A percentile compares a stretch with the other conserved stretches of the same genome.
Conservation (phyloP, 2,113 vertebrate genomes). For the Hipposideros armiger region DNA sequence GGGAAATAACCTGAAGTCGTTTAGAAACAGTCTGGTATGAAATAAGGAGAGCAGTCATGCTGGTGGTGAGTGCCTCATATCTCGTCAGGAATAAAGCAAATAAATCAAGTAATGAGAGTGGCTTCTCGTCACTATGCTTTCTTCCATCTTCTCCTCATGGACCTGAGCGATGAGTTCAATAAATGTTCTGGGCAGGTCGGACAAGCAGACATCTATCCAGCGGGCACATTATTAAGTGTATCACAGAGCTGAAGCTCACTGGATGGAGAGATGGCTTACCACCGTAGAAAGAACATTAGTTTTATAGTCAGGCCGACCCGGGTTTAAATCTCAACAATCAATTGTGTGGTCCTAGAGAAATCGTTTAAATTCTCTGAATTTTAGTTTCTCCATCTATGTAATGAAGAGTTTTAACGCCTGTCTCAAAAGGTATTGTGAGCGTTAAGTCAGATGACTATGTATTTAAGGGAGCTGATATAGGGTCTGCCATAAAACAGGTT, state of each 20-base stretch:
- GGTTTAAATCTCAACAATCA: background rate
- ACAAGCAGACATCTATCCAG: background rate
- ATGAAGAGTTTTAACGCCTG: background rate
- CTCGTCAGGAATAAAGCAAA: conserved; percentile 16
- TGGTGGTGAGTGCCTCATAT: background rate
- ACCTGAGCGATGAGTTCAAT: background rate
- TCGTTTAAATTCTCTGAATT: background rate
- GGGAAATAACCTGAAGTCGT: background rate
- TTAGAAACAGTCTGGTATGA: conserved; percentile 51
- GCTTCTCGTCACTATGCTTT: background rate
- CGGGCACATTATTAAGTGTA: background rate
- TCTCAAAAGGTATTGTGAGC: background rate
- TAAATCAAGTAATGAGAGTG: background rate
- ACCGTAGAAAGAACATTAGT: background rate
- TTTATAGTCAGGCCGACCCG: background rate
- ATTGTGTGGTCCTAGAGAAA: background rate
- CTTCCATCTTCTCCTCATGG: background rate
- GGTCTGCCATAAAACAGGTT: background rate
- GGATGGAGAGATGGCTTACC: background rate
- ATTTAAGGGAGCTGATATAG: background rate
- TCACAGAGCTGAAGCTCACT: background rate
- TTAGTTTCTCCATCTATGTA: background rate
- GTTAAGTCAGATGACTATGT: background rate
- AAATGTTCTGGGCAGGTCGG: background rate
- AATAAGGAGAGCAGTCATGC: conserved; percentile 2